Conservation (phyloP, 2,888 invertebrate genomes). For the Tenthredo notha region DNA sequence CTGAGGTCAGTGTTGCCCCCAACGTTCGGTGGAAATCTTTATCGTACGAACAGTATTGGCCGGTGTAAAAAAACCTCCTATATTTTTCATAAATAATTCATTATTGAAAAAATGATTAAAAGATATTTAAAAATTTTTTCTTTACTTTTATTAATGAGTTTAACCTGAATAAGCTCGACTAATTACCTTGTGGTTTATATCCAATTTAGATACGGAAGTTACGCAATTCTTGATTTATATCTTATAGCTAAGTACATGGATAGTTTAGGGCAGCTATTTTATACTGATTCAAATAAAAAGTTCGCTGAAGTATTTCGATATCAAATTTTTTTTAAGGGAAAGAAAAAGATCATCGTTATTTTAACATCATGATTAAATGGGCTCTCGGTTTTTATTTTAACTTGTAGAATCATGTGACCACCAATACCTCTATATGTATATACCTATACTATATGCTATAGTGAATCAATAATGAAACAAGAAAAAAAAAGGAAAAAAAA, state of each 20-base stretch:
- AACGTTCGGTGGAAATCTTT: conserved; percentile 21
- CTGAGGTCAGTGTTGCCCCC: conserved; percentile 51
- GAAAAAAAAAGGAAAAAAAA: not conserved
- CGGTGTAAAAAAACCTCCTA: not conserved
- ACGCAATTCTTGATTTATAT: too few relatives aligned
- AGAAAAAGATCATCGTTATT: not conserved
- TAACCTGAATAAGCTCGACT: too few relatives aligned
- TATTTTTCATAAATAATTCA: not conserved
- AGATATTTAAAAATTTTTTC: not conserved
- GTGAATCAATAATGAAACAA: not conserved
- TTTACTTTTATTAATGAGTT: too few relatives aligned
- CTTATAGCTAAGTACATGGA: too few relatives aligned
- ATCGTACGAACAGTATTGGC: not conserved
- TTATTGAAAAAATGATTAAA: not conserved
- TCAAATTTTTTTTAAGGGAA: not conserved
- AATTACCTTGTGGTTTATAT: too few relatives aligned
- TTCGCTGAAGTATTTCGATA: not conserved
- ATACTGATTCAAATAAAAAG: not conserved
- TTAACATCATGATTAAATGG: not conserved
- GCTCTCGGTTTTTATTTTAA: not conserved
- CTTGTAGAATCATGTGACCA: not conserved
- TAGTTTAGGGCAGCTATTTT: too few relatives aligned
- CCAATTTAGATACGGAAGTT: too few relatives aligned
- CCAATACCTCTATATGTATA: not conserved
- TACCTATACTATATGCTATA: not conserved